Evolutionary conservation across 1,140 invertebrate species (phyloP).

Genomic region (Monochamus saltuarius): DNA sequence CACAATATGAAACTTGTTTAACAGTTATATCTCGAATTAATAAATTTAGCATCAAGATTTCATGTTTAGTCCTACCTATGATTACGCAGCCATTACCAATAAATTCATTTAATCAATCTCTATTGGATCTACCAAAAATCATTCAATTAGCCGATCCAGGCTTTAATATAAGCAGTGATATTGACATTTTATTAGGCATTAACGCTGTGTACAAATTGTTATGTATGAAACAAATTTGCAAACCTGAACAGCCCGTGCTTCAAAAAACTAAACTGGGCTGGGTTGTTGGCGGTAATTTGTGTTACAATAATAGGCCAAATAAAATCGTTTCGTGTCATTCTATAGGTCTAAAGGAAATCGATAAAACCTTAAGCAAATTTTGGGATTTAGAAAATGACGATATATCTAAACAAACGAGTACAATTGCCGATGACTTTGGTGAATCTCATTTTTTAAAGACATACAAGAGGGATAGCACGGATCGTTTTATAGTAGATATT

Average conservation of each 20-base stretch:
- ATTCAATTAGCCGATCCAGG: constrained; percentile 36
- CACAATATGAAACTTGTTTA: not conserved
- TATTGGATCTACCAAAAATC: constrained; percentile 12
- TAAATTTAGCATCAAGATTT: not conserved
- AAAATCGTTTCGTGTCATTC: not conserved
- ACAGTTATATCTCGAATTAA: constrained; percentile 4
- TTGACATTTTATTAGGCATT: constrained; percentile 42
- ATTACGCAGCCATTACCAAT: constrained; percentile 10
- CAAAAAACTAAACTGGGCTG: constrained; percentile 40
- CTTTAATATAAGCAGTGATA: constrained; percentile 33
- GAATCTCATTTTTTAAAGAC: not conserved
- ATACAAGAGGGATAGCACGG: not conserved
- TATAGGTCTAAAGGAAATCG: not conserved
- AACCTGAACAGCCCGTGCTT: constrained; percentile 21
- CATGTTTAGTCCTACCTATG: constrained; percentile 15
- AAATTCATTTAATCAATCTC: not conserved
- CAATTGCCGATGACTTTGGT: not conserved
- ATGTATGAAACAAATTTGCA: constrained; percentile 12
- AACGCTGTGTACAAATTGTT: constrained; percentile 40
- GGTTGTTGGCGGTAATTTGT: constrained; percentile 30
- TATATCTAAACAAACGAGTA: too few species aligned
- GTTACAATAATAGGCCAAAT: not conserved
- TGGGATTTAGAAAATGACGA: not conserved
- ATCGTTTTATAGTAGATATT: constrained; percentile 15
- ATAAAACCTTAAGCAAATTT: not conserved